A percentile compares a stretch with the other conserved stretches of the same genome.
These are phyloP conservation scores for Ormyrus thymus DNA, from an alignment of 2,888 invertebrate species.

Conservation along the genomic window DNA sequence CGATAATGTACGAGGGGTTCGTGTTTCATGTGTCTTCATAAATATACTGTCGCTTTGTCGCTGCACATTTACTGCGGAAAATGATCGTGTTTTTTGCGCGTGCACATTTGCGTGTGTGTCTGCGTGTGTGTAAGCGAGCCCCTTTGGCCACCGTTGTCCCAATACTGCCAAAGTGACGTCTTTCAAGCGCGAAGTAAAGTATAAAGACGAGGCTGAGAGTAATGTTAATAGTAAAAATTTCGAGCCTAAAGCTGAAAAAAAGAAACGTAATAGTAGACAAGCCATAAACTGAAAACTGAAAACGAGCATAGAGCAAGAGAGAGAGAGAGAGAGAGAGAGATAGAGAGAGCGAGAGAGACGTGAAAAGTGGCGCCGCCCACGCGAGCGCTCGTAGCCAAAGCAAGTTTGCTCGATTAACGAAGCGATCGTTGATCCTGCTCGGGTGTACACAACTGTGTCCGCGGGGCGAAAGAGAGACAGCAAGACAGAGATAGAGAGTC, in stretches of 20 bases:
- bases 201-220: no score
- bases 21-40: slow-evolving; percentile 8
- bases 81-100: neutral
- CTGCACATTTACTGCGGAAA: neutral
- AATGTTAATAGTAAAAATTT: no score
- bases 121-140: no score
- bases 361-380: no score
- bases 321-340: no score
- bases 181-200: neutral
- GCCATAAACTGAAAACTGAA: no score
- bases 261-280: no score
- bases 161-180: slow-evolving; percentile 6
- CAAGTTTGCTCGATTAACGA: slow-evolving; percentile 28
- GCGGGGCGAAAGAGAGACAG: slow-evolving; percentile 17
- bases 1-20: slow-evolving; percentile 2
- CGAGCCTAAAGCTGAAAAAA: no score
- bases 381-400: neutral
- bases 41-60: neutral
- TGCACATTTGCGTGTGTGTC: neutral
- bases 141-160: slow-evolving; percentile 1
- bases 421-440: slow-evolving; percentile 28
- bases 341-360: no score
- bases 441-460: neutral
- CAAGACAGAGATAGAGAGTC: no score
- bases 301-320: no score